Conservation (phyloP, 1,140 invertebrate genomes). For the Drosophila kurseongensis region DNA sequence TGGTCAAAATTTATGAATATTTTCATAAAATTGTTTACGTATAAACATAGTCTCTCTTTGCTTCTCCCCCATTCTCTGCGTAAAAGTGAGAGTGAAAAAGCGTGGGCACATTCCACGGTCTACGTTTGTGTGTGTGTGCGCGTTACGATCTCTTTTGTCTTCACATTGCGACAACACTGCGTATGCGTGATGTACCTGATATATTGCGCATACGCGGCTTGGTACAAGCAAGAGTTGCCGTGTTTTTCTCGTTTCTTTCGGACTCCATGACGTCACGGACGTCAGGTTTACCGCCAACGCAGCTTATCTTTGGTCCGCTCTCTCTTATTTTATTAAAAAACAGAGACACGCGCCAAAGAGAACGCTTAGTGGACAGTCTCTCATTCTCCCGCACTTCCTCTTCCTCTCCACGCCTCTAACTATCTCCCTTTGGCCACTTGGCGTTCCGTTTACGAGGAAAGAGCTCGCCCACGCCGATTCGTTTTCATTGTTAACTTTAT, state of each 20-base stretch:
- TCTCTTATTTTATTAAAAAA: not conserved
- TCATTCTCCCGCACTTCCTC: slow-evolving; percentile 27
- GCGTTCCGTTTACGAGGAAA: slow-evolving; percentile 21
- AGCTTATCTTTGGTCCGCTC: slow-evolving; percentile 6
- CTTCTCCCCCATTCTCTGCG: slow-evolving; percentile 2
- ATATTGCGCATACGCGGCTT: slow-evolving; percentile 42
- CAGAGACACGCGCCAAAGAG: slow-evolving; percentile 41
- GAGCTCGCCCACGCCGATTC: slow-evolving; percentile 43
- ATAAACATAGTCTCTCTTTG: slow-evolving; percentile 10
- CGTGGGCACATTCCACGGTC: slow-evolving; percentile 36
- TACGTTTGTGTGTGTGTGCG: slow-evolving; percentile 3
- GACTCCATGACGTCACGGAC: slow-evolving; percentile 3
- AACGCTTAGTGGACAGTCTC: slow-evolving; percentile 18
- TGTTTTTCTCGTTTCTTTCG: not conserved
- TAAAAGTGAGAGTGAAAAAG: slow-evolving; percentile 45
- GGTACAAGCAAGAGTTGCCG: slow-evolving; percentile 15
- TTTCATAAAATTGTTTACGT: not conserved
- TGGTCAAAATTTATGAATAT: too few species aligned
- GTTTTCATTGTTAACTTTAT: slow-evolving; percentile 51
- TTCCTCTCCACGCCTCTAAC: not conserved
- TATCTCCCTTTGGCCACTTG: slow-evolving; percentile 13
- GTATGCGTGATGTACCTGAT: slow-evolving; percentile 39
- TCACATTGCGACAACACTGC: slow-evolving; percentile 36
- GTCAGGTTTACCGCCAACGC: slow-evolving; percentile 9
- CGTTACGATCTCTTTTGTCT: slow-evolving; percentile 21